Base-by-base conservation (phyloP, 2,888 invertebrate species). In the Acanthococcus lagerstroemiae region DNA sequence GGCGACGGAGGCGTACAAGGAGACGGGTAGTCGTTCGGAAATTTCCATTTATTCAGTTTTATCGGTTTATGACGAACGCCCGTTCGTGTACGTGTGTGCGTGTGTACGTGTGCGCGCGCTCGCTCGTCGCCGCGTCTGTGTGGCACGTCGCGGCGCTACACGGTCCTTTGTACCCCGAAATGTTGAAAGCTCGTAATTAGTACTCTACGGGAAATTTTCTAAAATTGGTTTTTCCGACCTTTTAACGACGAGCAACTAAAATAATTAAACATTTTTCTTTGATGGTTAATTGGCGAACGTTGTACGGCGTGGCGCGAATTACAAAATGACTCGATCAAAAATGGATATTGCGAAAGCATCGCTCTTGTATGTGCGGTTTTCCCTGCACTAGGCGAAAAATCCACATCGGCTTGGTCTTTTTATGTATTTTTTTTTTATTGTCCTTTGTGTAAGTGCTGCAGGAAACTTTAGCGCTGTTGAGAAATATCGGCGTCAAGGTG, bases 1-100 rank as follows among this genome's bases (percentile, higher is more conserved):
- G 50, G 50, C 30, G 48, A 22, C 6, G 46, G 19, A 22, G 52
- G 21, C 9, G n/a, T 52, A 15, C 22, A 24, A 24, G 48, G 48
- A 48, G 21, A 48, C 17, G 48, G 48, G 48, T 48, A 19, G n/a
- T 48, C n/a, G 58, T 58, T 58, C 25, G 58, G 44, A 61, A 61
- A 61, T 61, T 61, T 61, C 60, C 60, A 61, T 61, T 61, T 61
- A 61, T 61, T 27, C 50, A 48, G 60, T 61, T 61, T 61, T 61
- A 61, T 61, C 60, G 60, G 60, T 61, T 61, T 61, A 61, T 61
- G 60, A 61, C 60, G 60, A 61, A 37, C 37, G 37, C 37, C n/a
- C n/a, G n/a, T n/a, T n/a, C n/a, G n/a, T n/a, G 37, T 37, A 37
- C 37, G n/a, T 37, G 12, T 37, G 37, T 37, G n/a, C n/a, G n/a